Percentiles rank a stretch among this genome's conserved stretches.
Evolutionary conservation across 2,888 invertebrate species (phyloP).

Genomic region (Onchidella celtica): DNA sequence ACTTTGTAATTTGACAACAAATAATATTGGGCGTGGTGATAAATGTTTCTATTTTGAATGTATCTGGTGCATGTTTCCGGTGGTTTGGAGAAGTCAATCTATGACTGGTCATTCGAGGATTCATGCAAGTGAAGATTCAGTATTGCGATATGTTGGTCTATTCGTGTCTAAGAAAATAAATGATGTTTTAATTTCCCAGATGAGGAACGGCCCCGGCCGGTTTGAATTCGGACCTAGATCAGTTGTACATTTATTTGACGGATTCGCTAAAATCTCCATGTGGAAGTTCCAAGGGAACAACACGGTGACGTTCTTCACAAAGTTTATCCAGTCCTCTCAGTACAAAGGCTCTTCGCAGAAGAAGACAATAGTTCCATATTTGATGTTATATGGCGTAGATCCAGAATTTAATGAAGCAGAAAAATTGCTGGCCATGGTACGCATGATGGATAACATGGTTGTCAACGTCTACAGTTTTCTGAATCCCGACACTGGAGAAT

Average conservation of each 20-base stretch:
- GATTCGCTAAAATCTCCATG: conserved; percentile 66
- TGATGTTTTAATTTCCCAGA: conserved; percentile 52
- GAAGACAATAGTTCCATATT: conserved; percentile 69
- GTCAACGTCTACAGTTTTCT: conserved; percentile 67
- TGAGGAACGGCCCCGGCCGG: conserved; percentile 68
- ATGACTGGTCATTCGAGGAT: too few species aligned
- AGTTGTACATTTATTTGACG: conserved; percentile 68
- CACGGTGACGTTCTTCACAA: conserved; percentile 60
- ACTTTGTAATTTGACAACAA: too few species aligned
- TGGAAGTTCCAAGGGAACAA: conserved; percentile 65
- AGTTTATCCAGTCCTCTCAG: conserved; percentile 64
- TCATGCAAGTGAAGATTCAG: too few species aligned
- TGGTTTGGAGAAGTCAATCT: too few species aligned
- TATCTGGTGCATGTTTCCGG: too few species aligned
- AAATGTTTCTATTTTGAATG: too few species aligned
- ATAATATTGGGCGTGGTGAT: too few species aligned
- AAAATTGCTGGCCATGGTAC: conserved; percentile 61
- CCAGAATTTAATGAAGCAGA: conserved; percentile 66
- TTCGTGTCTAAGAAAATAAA: too few species aligned
- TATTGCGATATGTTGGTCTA: too few species aligned
- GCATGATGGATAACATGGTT: conserved; percentile 76
- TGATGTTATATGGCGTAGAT: conserved; percentile 66
- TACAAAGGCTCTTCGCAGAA: conserved; percentile 63
- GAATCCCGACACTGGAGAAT: conserved; percentile 9
- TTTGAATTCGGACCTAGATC: conserved; percentile 65